A percentile compares a stretch with the other conserved stretches of the same genome.
These are phyloP conservation scores for Tachysurus vachellii DNA, from an alignment of 2,113 vertebrate species.

Conservation along the genomic window DNA sequence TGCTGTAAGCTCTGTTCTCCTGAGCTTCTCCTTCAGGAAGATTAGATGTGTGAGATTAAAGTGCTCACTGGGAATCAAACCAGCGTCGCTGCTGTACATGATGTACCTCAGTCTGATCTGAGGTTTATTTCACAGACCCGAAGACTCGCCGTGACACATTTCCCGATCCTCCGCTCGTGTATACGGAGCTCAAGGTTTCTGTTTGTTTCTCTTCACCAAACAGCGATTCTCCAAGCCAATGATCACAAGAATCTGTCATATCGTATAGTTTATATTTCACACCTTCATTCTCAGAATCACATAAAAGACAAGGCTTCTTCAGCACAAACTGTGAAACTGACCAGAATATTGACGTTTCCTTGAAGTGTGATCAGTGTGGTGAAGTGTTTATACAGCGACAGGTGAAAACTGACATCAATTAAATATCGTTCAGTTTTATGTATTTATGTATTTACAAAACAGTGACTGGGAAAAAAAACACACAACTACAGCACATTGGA, in stretches of 20 bases:
- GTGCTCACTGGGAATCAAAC: conserved; percentile 33
- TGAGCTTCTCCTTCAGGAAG: not conserved
- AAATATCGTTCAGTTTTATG: not conserved
- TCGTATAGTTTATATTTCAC: not conserved
- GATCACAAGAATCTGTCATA: not conserved
- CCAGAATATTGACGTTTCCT: not conserved
- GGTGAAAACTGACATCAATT: not conserved
- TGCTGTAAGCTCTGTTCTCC: not conserved
- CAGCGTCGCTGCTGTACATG: not conserved
- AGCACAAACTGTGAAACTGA: not conserved
- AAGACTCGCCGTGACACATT: not conserved
- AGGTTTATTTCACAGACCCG: conserved; percentile 16
- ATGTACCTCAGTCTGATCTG: conserved; percentile 37
- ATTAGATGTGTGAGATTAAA: conserved; percentile 23
- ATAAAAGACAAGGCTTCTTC: not conserved
- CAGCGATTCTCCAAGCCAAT: not conserved
- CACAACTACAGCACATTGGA: no score
- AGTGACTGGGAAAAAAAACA: no score
- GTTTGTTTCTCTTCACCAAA: not conserved
- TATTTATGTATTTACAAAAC: not conserved
- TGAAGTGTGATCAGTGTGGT: not conserved
- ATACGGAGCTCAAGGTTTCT: not conserved
- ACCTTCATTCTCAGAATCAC: not conserved
- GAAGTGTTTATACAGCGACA: not conserved
- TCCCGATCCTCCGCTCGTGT: not conserved